Percentiles rank a stretch among this genome's conserved stretches.
Conservation (phyloP, 2,797 vertebrate species). For the Amblyopsis hoosieri region DNA sequence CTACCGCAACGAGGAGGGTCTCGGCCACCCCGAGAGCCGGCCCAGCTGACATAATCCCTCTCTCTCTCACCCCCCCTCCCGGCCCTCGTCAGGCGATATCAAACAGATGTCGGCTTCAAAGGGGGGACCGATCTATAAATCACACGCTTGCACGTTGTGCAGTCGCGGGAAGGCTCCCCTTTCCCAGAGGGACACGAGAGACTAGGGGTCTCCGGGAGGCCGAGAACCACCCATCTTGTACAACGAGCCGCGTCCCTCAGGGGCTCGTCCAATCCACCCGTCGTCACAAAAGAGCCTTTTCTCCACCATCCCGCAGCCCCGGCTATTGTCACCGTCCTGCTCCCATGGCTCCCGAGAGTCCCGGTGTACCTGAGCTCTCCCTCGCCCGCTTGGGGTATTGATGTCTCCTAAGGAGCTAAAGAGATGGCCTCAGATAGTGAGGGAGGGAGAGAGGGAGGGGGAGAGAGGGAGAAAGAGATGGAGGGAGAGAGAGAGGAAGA, state of each 20-base stretch:
- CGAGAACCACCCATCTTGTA: constrained; percentile 76
- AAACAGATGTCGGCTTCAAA: constrained; percentile 81
- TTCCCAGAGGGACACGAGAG: constrained; percentile 70
- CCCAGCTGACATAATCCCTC: constrained; percentile 69
- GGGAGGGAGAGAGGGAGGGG: constrained; percentile 46
- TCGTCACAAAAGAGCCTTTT: constrained; percentile 78
- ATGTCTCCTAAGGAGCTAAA: constrained; percentile 63
- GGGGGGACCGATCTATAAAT: constrained; percentile 74
- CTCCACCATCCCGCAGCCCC: constrained; percentile 62
- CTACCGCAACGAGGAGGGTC: constrained; percentile 59
- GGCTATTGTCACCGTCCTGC: constrained; percentile 70
- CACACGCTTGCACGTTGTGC: constrained; percentile 67
- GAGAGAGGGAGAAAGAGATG: constrained; percentile 19
- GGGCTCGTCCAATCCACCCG: constrained; percentile 65
- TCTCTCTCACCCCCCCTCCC: no score
- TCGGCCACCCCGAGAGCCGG: constrained; percentile 60
- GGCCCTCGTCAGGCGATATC: constrained; percentile 66
- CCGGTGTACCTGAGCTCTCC: constrained; percentile 65
- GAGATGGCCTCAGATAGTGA: constrained; percentile 50
- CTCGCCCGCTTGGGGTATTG: constrained; percentile 63
- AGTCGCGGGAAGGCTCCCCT: constrained; percentile 51
- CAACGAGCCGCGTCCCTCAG: constrained; percentile 70
- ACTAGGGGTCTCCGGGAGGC: constrained; percentile 50
- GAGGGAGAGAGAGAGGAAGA: constrained; percentile 48
- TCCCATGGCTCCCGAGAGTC: constrained; percentile 62